Base-by-base conservation (phyloP, 2,797 vertebrate genomes). In the Hoplostethus atlanticus region DNA sequence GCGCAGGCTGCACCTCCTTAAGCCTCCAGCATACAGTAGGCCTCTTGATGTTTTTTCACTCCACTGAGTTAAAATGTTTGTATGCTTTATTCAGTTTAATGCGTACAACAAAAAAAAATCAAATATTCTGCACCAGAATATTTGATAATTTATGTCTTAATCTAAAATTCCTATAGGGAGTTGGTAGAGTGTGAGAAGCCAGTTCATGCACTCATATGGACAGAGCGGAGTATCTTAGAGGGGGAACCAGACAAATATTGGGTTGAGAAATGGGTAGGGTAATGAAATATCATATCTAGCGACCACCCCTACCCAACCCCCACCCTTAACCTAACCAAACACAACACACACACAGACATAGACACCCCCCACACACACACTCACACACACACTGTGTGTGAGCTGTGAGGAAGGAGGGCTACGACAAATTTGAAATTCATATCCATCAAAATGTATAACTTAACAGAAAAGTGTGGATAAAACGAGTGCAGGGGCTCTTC, bases 1-100 rank as follows among this genome's bases (percentile, higher is more conserved):
- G 94, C 90, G 94, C 94, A 91, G 90, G 90, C 94, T 91, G 91
- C 83, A 74, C 67, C 91, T 89, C 84, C 79, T 81, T 90, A 80
- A 91, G 92, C 95, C 95, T 95, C 95, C 84, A 82, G 74, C 87
- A 68, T 85, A 88, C 88, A 92, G 85, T 86, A 68, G 73, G 48
- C 58, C 70, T 72, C 83, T 79, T 83, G 66, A 86, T 87, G 64
- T 81, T 81, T 81, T 13, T 64, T 84, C 1, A 28, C 77, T 53
- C 10, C 61, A 34, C 50, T 44, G 36, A 44, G 15, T 84, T 69
- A 40, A 64, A 63, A 73, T 46, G 36, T 51, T 55, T 57, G 17
- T 12, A 25, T 36, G n/a, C 15, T 42, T 40, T 52, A 51, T 68
- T 25, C 34, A 68, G n/a, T 64, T 61, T 25, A 6, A 12, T 47